Conservation (phyloP, 1,140 invertebrate species). For the Aphidius ervi region DNA sequence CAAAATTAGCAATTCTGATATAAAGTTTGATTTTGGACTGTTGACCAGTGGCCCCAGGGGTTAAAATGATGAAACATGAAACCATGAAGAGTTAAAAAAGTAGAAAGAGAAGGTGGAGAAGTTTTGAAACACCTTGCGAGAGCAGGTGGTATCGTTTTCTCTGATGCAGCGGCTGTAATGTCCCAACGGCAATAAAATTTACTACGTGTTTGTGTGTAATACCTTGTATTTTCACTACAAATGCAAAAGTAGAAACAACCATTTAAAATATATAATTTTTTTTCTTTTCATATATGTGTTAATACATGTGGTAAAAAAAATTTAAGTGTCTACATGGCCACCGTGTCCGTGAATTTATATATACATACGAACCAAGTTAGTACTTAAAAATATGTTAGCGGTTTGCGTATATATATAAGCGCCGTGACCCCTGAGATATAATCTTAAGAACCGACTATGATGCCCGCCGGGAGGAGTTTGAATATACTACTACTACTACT, state of each 20-base stretch:
- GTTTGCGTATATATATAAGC: constrained; percentile 40
- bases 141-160: constrained; percentile 37
- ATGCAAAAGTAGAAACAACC: neutral
- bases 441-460: constrained; percentile 42
- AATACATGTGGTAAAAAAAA: constrained; percentile 1
- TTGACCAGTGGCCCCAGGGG: too few species aligned
- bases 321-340: constrained; percentile 14
- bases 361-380: constrained; percentile 26
- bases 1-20: neutral
- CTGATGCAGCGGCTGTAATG: constrained; percentile 22
- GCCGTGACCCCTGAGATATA: constrained; percentile 52
- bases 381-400: constrained; percentile 53
- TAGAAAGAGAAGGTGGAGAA: constrained; percentile 26
- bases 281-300: neutral
- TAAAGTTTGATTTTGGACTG: neutral
- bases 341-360: constrained; percentile 22
- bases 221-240: neutral
- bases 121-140: constrained; percentile 43
- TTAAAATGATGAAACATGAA: neutral
- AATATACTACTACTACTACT: constrained; percentile 41
- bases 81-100: constrained; percentile 14
- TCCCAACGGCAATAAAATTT: constrained; percentile 25
- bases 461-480: constrained; percentile 27
- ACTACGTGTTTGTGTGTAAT: constrained; percentile 18
- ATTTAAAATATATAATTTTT: neutral